A percentile compares a stretch with the other conserved stretches of the same genome.
Conservation (phyloP, 53 echinoderm and acorn worm species). For the Astropecten irregularis region DNA sequence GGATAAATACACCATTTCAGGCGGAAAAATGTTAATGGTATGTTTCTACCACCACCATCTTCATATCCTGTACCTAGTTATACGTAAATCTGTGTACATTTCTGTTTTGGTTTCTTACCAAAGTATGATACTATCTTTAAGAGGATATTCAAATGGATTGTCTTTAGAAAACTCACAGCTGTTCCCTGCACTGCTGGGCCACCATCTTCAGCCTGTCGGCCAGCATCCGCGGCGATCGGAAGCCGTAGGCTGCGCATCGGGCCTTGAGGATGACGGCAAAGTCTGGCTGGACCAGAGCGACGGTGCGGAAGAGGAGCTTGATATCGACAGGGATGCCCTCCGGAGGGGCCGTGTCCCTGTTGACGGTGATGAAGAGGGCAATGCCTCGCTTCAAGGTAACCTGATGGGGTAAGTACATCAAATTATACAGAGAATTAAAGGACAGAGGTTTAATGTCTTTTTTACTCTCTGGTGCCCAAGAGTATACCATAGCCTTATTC, state of each 20-base stretch:
- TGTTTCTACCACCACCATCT: too few species aligned
- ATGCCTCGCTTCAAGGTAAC: slow-evolving; percentile 71
- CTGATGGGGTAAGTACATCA: too few species aligned
- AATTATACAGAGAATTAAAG: not conserved
- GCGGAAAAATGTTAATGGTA: too few species aligned
- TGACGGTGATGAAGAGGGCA: slow-evolving; percentile 94
- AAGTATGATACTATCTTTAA: too few species aligned
- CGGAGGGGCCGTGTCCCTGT: slow-evolving; percentile 60
- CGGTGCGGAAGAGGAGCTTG: slow-evolving; percentile 95
- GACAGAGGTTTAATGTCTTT: not conserved
- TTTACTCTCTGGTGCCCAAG: too few species aligned
- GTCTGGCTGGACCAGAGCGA: slow-evolving; percentile 79
- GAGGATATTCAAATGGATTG: too few species aligned
- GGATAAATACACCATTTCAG: too few species aligned
- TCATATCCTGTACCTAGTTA: too few species aligned
- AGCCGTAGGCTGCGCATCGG: slow-evolving; percentile 93
- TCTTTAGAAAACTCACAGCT: slow-evolving; percentile 93
- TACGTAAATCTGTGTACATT: too few species aligned
- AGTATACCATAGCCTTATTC: too few species aligned
- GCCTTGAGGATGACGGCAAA: slow-evolving; percentile 92
- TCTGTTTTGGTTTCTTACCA: too few species aligned
- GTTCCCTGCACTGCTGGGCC: slow-evolving; percentile 94
- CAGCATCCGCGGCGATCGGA: slow-evolving; percentile 86
- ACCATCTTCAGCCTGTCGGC: slow-evolving; percentile 97
- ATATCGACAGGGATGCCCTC: slow-evolving; percentile 76